These are phyloP conservation scores for Panthera leo DNA, from an alignment of 2,113 vertebrate genomes.

Conservation along the genomic window DNA sequence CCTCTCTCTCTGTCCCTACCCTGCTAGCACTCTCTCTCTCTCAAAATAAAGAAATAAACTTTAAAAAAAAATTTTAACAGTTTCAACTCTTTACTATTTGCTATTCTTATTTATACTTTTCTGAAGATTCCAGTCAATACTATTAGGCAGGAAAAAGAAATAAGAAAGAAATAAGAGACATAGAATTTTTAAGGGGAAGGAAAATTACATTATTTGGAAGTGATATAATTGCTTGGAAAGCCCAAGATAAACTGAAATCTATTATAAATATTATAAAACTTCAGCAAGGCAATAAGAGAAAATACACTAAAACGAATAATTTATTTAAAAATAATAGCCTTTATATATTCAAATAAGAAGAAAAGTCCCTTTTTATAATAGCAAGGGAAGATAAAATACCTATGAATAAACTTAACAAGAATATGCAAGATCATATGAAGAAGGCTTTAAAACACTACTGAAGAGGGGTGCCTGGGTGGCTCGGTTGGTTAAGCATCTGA, in stretches of 20 bases:
- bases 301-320: slow-evolving; percentile 30
- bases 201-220: not conserved
- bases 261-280: slow-evolving; percentile 37
- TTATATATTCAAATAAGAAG: not conserved
- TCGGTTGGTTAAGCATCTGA: too few relatives aligned
- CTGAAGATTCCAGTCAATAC: not conserved
- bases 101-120: slow-evolving; percentile 32
- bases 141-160: slow-evolving; percentile 20
- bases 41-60: too few relatives aligned
- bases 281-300: not conserved
- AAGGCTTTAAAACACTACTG: not conserved
- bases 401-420: slow-evolving; percentile 1
- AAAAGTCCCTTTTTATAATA: not conserved
- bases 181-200: slow-evolving; percentile 13
- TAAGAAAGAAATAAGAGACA: not conserved
- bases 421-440: not conserved
- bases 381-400: not conserved
- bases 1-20: too few relatives aligned
- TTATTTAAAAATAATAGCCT: not conserved
- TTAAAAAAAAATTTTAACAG: not conserved
- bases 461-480: not conserved
- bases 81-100: slow-evolving; percentile 19
- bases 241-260: slow-evolving; percentile 15
- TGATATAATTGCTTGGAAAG: slow-evolving; percentile 15
- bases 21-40: too few relatives aligned